These are phyloP conservation scores for Myripristis murdjan DNA, from an alignment of 2,797 vertebrate species.

Conservation along the genomic window DNA sequence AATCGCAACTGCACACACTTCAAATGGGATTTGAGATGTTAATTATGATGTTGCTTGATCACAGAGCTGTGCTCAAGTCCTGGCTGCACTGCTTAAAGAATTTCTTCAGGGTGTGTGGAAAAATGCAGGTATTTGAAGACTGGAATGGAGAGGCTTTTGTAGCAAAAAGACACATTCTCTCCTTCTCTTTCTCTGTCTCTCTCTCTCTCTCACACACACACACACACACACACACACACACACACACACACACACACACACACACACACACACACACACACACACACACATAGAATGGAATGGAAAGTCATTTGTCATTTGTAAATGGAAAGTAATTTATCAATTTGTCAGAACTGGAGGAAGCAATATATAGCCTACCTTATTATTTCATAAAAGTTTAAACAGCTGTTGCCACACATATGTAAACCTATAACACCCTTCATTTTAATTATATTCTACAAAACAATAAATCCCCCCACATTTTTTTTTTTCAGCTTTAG, in stretches of 20 bases:
- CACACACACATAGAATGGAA: slow-evolving; percentile 27
- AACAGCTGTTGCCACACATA: slow-evolving; percentile 54
- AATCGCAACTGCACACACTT: slow-evolving; percentile 60
- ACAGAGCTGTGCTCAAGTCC: slow-evolving; percentile 54
- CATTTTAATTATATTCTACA: slow-evolving; percentile 39
- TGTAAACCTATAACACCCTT: slow-evolving; percentile 47
- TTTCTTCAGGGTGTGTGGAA: slow-evolving; percentile 40
- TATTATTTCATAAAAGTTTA: slow-evolving; percentile 69
- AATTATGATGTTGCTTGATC: slow-evolving; percentile 78
- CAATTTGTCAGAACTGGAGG: slow-evolving; percentile 58
- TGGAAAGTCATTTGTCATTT: slow-evolving; percentile 52
- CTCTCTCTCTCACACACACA: slow-evolving; percentile 16
- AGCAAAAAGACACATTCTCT: slow-evolving; percentile 31
- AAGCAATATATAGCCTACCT: slow-evolving; percentile 51
- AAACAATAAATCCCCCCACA: slow-evolving; percentile 37
- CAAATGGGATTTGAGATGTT: slow-evolving; percentile 75
- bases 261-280: slow-evolving; percentile 9
- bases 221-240: slow-evolving; percentile 9
- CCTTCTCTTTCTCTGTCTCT: too few species aligned
- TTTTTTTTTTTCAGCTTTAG: slow-evolving; percentile 1
- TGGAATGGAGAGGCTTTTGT: slow-evolving; percentile 32
- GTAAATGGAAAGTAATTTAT: slow-evolving; percentile 59
- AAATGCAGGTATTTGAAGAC: slow-evolving; percentile 42
- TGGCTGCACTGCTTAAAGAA: slow-evolving; percentile 69
- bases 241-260: slow-evolving; percentile 20